These are phyloP conservation scores for Drosophila anomelani DNA, from an alignment of 2,888 invertebrate species.

Conservation along the genomic window DNA sequence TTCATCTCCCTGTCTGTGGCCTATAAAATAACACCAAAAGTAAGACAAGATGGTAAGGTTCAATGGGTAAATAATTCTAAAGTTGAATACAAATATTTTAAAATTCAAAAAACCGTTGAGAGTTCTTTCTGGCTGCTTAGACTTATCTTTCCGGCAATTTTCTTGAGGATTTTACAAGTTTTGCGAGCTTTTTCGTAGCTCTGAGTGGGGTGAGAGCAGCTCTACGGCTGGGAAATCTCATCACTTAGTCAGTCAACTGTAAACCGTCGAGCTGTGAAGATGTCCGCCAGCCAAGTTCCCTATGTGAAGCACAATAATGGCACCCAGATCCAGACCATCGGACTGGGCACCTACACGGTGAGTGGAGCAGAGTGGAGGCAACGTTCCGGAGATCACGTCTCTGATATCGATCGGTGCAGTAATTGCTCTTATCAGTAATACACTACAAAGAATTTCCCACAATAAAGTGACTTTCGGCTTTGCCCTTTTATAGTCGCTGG, in stretches of 20 bases:
- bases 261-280: slow-evolving; percentile 36
- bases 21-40: too few species aligned
- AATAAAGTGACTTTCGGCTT: slow-evolving; percentile 22
- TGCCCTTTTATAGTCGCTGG: slow-evolving; percentile 71
- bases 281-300: slow-evolving; percentile 58
- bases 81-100: too few species aligned
- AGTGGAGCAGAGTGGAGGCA: slow-evolving; percentile 61
- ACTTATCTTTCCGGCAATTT: neutral
- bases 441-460: slow-evolving; percentile 6
- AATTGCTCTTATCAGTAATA: slow-evolving; percentile 41
- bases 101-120: slow-evolving; percentile 7
- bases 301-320: slow-evolving; percentile 82
- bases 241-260: slow-evolving; percentile 18
- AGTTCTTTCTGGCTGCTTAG: neutral
- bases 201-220: neutral
- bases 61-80: neutral
- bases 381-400: slow-evolving; percentile 25
- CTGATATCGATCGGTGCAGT: slow-evolving; percentile 26
- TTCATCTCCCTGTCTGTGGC: too few species aligned
- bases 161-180: slow-evolving; percentile 10
- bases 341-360: slow-evolving; percentile 83
- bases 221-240: neutral
- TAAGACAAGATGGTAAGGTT: too few species aligned
- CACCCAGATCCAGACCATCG: slow-evolving; percentile 80
- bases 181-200: slow-evolving; percentile 6